Evolutionary conservation across 2,113 vertebrate genomes (phyloP).

Genomic region (Anolis carolinensis): DNA sequence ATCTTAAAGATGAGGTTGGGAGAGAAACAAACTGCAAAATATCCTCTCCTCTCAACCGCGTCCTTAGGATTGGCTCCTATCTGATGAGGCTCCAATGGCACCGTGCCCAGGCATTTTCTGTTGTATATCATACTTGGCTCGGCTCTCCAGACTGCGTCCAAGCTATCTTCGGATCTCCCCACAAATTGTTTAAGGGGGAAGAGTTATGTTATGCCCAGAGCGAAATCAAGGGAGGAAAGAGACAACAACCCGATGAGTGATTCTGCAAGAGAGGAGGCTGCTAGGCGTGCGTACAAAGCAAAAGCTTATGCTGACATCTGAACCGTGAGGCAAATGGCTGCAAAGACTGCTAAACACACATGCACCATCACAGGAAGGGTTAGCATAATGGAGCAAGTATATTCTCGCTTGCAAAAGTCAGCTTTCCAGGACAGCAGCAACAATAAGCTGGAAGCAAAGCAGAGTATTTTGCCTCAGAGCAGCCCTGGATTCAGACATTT

Average conservation of each 20-base stretch:
- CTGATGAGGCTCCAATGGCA: constrained; percentile 68
- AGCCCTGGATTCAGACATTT: too few species aligned
- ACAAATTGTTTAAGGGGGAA: constrained; percentile 45
- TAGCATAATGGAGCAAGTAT: background rate
- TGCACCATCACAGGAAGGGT: background rate
- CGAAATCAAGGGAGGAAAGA: background rate
- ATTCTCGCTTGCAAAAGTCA: too few species aligned
- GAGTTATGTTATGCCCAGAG: constrained; percentile 43
- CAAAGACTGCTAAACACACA: background rate
- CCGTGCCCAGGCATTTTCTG: constrained; percentile 65
- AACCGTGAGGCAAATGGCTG: background rate
- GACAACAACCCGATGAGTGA: constrained; percentile 32
- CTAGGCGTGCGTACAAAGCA: background rate
- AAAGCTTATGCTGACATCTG: constrained; percentile 9
- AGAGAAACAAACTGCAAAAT: constrained; percentile 45
- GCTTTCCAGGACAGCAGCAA: too few species aligned
- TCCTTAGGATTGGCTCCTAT: constrained; percentile 58
- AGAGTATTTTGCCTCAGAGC: too few species aligned
- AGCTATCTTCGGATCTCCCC: constrained; percentile 55
- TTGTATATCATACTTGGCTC: constrained; percentile 69
- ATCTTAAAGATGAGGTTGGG: constrained; percentile 51
- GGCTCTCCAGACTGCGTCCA: constrained; percentile 56
- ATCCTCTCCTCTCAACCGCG: constrained; percentile 60
- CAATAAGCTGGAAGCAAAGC: too few species aligned
- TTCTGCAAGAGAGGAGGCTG: background rate